These are phyloP conservation scores for Pagrus major DNA, from an alignment of 2,113 vertebrate genomes.

Conservation along the genomic window DNA sequence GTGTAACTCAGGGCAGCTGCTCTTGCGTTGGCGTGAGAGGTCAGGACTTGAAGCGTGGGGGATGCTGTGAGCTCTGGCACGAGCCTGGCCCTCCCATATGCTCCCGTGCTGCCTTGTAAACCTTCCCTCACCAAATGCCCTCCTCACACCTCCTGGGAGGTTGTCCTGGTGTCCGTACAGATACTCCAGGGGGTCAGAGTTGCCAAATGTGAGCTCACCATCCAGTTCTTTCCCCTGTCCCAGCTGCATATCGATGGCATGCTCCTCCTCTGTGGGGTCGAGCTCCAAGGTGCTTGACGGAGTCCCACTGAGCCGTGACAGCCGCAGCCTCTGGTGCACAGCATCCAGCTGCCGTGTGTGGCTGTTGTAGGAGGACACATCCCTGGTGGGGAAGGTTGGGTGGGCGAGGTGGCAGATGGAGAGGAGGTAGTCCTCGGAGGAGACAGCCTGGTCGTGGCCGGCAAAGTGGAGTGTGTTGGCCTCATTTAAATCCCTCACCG, in stretches of 20 bases:
- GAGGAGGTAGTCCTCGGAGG: constrained; percentile 87
- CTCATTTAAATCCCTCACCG: constrained; percentile 75
- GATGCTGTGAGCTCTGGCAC: constrained; percentile 67
- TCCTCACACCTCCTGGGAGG: constrained; percentile 41
- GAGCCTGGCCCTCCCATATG: constrained; percentile 24
- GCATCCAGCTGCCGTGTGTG: constrained; percentile 48
- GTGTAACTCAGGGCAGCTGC: constrained; percentile 70
- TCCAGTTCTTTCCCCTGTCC: constrained; percentile 18
- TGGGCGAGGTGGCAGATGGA: constrained; percentile 91
- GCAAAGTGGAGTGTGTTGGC: constrained; percentile 53
- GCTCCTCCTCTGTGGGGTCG: constrained; percentile 9
- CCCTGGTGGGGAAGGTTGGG: constrained; percentile 83
- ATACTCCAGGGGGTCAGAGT: constrained; percentile 84
- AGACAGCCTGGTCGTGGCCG: constrained; percentile 52
- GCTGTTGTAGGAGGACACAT: constrained; percentile 39
- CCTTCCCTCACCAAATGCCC: constrained; percentile 8
- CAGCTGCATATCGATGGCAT: not conserved
- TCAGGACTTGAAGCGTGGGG: constrained; percentile 76
- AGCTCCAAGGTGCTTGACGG: constrained; percentile 10
- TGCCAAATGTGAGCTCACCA: constrained; percentile 48
- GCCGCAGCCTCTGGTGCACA: constrained; percentile 35
- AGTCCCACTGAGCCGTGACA: constrained; percentile 34
- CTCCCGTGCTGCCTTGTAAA: constrained; percentile 7
- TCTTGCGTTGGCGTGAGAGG: constrained; percentile 74
- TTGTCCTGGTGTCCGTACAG: constrained; percentile 79